Percentiles rank a stretch among this genome's conserved stretches.
These are phyloP conservation scores for Gisinianus flammeolus DNA, from an alignment of 2,888 invertebrate genomes.

Conservation along the genomic window DNA sequence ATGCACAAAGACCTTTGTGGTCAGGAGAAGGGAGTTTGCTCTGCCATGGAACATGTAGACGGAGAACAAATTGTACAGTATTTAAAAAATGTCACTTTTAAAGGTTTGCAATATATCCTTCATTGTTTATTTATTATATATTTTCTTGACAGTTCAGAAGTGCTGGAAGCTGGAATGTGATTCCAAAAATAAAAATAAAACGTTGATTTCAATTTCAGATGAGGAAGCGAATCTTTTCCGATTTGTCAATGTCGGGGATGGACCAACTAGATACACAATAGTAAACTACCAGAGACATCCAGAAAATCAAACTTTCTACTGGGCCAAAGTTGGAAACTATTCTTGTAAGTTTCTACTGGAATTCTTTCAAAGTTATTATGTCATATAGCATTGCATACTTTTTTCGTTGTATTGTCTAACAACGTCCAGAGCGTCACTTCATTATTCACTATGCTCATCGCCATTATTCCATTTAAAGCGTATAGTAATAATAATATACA, in stretches of 20 bases:
- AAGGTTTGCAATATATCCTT: slow-evolving; percentile 61
- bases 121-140: too few relatives aligned
- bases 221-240: slow-evolving; percentile 64
- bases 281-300: slow-evolving; percentile 63
- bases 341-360: slow-evolving; percentile 61
- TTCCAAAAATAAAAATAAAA: too few relatives aligned
- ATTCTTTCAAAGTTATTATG: too few relatives aligned
- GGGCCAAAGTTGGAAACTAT: slow-evolving; percentile 65
- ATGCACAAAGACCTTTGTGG: slow-evolving; percentile 63
- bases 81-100: slow-evolving; percentile 65
- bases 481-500: too few relatives aligned
- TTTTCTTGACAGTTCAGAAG: too few relatives aligned
- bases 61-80: slow-evolving; percentile 62
- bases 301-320: slow-evolving; percentile 61
- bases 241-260: slow-evolving; percentile 65
- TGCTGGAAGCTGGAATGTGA: too few relatives aligned
- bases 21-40: slow-evolving; percentile 62
- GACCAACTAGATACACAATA: slow-evolving; percentile 67
- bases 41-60: slow-evolving; percentile 62
- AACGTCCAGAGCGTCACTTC: too few relatives aligned
- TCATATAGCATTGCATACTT: too few relatives aligned
- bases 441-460: too few relatives aligned
- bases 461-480: too few relatives aligned
- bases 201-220: slow-evolving; percentile 61
- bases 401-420: too few relatives aligned